Evolutionary conservation across 2,113 vertebrate species (phyloP), one percentile per base, ranked within the genome.

Genomic region (Albula glossodonta): DNA sequence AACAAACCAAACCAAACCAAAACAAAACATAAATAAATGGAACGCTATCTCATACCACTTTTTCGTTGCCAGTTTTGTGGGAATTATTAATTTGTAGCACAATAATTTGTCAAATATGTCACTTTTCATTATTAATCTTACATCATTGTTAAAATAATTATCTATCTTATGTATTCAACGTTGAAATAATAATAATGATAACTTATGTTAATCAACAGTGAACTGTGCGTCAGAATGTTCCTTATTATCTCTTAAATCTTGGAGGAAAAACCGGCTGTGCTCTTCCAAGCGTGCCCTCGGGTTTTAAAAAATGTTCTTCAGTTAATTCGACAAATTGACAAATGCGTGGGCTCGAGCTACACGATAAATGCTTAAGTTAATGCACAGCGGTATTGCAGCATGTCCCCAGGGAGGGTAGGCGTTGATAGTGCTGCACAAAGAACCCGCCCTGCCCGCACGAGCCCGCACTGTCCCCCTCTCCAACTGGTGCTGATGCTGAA

Each of bases 401-500:
- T 87, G 49, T 84, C 86, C 80, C 66, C 53, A 25, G 85, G 80
- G 87, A 82, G 15, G 22, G 41, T 74, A 79, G 52, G 82, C 79
- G 50, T 6, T 87, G 56, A 51, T 22, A 79, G 51, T 31, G 81
- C 84, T 81, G 60, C 51, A 86, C 22, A 78, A n/a, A 83, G 52
- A 79, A 81, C 83, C 86, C 83, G 79, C 83, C 83, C 81, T 25
- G 80, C 92, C 89, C 70, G 70, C 70, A 74, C 70, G 70, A 92
- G 91, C 89, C 17, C 88, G 92, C 91, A 90, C 84, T 88, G 88
- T 25, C 74, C 81, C 12, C 57, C 91, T 89, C 8, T 50, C 81
- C 82, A 88, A 90, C 93, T 91, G 93, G 89, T 92, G 92, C 92
- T 93, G 92, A 92, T 93, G 93, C 87, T 92, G 81, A 56, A 22